Evolutionary conservation across 2,797 vertebrate genomes (phyloP).

Genomic region (Halcyon smyrnensis): DNA sequence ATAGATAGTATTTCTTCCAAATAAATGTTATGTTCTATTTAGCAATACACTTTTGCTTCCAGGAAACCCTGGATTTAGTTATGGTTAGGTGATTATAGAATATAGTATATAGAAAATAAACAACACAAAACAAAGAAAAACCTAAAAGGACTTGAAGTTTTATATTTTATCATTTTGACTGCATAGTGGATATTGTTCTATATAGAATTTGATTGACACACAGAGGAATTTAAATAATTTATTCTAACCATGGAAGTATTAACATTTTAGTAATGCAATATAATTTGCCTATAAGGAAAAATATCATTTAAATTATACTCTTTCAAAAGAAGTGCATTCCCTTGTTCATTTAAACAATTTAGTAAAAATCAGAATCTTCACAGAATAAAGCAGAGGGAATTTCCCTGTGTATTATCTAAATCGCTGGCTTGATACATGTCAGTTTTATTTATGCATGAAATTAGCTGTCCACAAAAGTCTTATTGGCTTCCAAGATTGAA

Average conservation of each 20-base stretch:
- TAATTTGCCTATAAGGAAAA: background rate
- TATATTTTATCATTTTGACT: background rate
- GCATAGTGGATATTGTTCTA: background rate
- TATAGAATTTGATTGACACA: background rate
- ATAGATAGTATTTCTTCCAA: background rate
- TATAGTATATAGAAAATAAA: background rate
- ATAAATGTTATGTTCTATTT: background rate
- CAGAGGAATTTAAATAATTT: background rate
- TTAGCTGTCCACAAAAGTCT: background rate
- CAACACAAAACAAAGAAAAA: background rate
- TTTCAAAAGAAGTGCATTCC: background rate
- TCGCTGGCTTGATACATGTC: background rate
- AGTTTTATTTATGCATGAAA: background rate
- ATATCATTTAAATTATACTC: accelerated
- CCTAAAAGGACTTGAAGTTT: background rate
- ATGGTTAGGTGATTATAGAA: background rate
- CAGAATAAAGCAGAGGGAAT: background rate
- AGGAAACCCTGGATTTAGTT: background rate
- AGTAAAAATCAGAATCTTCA: background rate
- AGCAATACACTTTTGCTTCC: background rate
- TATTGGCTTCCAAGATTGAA: background rate
- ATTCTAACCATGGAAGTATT: background rate
- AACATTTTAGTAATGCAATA: background rate
- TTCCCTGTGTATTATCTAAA: background rate
- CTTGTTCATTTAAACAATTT: background rate